Conservation (phyloP, 2,113 vertebrate genomes). For the Morone chrysops region DNA sequence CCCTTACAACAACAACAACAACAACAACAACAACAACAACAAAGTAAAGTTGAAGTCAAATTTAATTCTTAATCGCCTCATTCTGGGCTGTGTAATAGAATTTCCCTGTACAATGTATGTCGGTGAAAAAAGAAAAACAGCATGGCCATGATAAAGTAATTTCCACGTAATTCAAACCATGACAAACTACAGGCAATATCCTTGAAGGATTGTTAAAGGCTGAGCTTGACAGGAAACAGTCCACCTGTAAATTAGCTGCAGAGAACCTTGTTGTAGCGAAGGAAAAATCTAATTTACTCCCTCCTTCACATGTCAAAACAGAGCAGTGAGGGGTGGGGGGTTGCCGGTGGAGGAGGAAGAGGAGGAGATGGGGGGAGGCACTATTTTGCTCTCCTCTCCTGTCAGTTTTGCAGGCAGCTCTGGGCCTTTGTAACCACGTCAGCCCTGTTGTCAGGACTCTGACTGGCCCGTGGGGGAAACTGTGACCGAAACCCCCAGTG, state of each 20-base stretch:
- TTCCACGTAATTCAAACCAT: background rate
- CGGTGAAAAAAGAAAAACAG: background rate
- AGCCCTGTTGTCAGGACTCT: slow-evolving; percentile 38
- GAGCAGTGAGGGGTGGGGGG: slow-evolving; percentile 2
- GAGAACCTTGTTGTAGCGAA: background rate
- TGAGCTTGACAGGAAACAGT: slow-evolving; percentile 37
- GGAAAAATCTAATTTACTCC: slow-evolving; percentile 56
- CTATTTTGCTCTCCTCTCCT: slow-evolving; percentile 37
- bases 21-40: too few relatives aligned
- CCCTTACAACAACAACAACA: too few relatives aligned
- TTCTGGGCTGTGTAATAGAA: too few relatives aligned
- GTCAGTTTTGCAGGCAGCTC: slow-evolving; percentile 62
- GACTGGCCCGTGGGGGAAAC: slow-evolving; percentile 27
- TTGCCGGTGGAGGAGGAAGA: background rate
- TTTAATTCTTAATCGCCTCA: too few relatives aligned
- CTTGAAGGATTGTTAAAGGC: slow-evolving; percentile 5
- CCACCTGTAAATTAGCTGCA: slow-evolving; percentile 51
- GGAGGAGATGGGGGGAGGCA: background rate
- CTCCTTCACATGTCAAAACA: slow-evolving; percentile 62
- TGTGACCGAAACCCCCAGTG: slow-evolving; percentile 41
- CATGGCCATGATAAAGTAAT: background rate
- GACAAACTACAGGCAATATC: slow-evolving; percentile 31
- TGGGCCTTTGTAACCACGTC: slow-evolving; percentile 42
- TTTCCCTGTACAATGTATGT: too few relatives aligned
- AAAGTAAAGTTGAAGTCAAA: too few relatives aligned